These are phyloP conservation scores for Mus spicilegus DNA, from an alignment of 2,113 vertebrate species.

Conservation along the genomic window DNA sequence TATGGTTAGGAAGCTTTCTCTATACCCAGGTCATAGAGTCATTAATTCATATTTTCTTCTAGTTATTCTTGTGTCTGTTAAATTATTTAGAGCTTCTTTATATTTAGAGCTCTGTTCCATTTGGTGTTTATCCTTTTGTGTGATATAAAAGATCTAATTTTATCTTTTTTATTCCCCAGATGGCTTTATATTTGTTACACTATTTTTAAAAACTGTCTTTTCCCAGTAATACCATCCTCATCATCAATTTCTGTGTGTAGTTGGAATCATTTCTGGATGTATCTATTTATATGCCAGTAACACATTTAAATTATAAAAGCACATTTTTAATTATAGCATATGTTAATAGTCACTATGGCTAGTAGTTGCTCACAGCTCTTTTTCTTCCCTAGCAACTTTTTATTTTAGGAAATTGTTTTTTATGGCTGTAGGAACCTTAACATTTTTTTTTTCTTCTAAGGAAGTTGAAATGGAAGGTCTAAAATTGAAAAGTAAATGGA, in stretches of 20 bases:
- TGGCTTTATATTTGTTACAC: slow-evolving; percentile 33
- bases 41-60: slow-evolving; percentile 40
- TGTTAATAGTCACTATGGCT: slow-evolving; percentile 38
- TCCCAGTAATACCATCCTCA: slow-evolving; percentile 6
- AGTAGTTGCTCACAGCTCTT: not conserved
- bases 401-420: slow-evolving; percentile 42
- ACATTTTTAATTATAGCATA: slow-evolving; percentile 1
- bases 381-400: not conserved
- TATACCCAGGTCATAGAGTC: not conserved
- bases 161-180: slow-evolving; percentile 1
- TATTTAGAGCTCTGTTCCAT: slow-evolving; percentile 47
- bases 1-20: slow-evolving; percentile 26
- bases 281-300: not conserved
- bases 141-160: slow-evolving; percentile 46
- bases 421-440: slow-evolving; percentile 24
- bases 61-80: not conserved
- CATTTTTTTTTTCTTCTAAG: slow-evolving; percentile 50
- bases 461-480: not conserved
- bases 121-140: slow-evolving; percentile 52
- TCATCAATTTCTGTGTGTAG: not conserved
- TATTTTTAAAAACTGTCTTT: slow-evolving; percentile 22
- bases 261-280: slow-evolving; percentile 34
- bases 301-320: slow-evolving; percentile 18
- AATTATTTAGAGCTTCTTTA: slow-evolving; percentile 34
- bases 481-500: slow-evolving; percentile 14